Evolutionary conservation across 23 tunicate genomes (phyloP).

Genomic region (Halocynthia roretzi): DNA sequence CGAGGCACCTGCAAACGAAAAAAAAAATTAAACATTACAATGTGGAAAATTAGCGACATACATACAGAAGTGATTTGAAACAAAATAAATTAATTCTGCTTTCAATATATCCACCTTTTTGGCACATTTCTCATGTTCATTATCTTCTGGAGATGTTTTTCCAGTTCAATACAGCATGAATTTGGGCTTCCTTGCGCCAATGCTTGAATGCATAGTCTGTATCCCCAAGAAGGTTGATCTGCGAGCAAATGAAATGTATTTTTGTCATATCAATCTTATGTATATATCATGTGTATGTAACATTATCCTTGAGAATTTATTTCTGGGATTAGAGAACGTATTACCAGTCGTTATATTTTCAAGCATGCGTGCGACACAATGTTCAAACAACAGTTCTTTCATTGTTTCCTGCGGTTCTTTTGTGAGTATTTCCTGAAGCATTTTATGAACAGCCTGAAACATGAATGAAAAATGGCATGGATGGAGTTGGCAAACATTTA

Average conservation of each 20-base stretch:
- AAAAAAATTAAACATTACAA: background rate
- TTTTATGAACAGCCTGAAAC: conserved; percentile 2
- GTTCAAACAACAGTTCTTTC: conserved; percentile 17
- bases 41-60: background rate
- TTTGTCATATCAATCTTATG: too few species aligned
- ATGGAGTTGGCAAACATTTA: background rate
- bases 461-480: background rate
- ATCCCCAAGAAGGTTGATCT: conserved; percentile 56
- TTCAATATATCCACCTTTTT: conserved; percentile 26
- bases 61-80: background rate
- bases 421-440: background rate
- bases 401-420: conserved; percentile 3
- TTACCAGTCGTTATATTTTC: too few species aligned
- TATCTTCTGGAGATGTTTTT: conserved; percentile 19
- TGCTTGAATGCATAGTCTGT: conserved; percentile 48
- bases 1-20: conserved; percentile 10
- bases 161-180: conserved; percentile 19
- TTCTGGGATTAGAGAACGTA: conserved; percentile 19
- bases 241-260: background rate
- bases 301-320: background rate
- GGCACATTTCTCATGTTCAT: conserved; percentile 25
- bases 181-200: conserved; percentile 34
- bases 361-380: conserved; percentile 9
- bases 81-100: background rate
- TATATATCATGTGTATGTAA: background rate